Evolutionary conservation across 1,140 invertebrate species (phyloP).

Genomic region (Holotrichia oblita): DNA sequence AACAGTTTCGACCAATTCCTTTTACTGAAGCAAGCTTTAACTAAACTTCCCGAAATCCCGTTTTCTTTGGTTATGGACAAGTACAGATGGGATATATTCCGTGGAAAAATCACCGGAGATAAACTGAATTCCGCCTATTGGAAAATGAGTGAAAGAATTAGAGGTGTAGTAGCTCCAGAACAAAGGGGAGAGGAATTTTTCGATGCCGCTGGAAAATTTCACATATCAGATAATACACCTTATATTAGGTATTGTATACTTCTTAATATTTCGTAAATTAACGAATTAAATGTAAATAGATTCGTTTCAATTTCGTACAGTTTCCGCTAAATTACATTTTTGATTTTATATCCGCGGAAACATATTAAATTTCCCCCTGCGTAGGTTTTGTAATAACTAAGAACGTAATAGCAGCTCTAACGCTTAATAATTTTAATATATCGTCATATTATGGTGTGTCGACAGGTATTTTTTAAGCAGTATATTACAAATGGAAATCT

Average conservation of each 20-base stretch:
- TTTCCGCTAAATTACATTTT: no score
- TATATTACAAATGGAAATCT: slow-evolving; percentile 80
- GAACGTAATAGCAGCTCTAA: not conserved
- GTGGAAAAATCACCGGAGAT: slow-evolving; percentile 64
- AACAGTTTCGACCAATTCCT: slow-evolving; percentile 56
- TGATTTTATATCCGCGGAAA: no score
- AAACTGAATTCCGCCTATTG: slow-evolving; percentile 74
- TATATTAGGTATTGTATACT: slow-evolving; percentile 70
- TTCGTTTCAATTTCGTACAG: not conserved
- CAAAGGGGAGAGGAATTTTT: slow-evolving; percentile 67
- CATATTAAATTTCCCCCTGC: no score
- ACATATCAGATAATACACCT: slow-evolving; percentile 74
- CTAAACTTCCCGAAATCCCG: slow-evolving; percentile 79
- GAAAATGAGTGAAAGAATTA: slow-evolving; percentile 67
- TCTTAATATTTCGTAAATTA: slow-evolving; percentile 32
- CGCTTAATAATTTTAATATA: not conserved
- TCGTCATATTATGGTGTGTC: slow-evolving; percentile 12
- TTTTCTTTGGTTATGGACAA: slow-evolving; percentile 78
- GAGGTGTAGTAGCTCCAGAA: slow-evolving; percentile 71
- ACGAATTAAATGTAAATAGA: not conserved
- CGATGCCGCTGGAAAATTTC: slow-evolving; percentile 77
- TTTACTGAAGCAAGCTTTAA: slow-evolving; percentile 72
- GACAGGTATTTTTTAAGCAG: slow-evolving; percentile 77
- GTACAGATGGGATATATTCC: slow-evolving; percentile 81
- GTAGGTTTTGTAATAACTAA: no score